Conservation (phyloP, 2,113 vertebrate species). For the Ailurus styani region DNA sequence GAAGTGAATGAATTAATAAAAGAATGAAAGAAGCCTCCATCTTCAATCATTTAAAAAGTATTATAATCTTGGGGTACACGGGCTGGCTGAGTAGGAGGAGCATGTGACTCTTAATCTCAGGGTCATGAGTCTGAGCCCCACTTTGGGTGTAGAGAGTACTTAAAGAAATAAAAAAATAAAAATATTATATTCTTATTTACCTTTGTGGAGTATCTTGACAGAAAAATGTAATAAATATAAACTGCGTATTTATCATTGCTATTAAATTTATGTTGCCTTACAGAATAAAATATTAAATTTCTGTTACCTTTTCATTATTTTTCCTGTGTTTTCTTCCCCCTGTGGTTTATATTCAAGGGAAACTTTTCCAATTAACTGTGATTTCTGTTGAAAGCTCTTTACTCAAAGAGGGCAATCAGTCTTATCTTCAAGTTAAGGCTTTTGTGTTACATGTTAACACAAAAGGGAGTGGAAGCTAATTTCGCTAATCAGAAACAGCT, state of each 20-base stretch:
- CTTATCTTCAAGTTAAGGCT: constrained; percentile 56
- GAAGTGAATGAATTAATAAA: neutral
- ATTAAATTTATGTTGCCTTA: neutral
- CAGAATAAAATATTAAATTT: constrained; percentile 1
- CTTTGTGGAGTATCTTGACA: neutral
- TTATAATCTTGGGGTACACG: neutral
- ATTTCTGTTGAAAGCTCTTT: constrained; percentile 67
- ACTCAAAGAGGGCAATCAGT: constrained; percentile 30
- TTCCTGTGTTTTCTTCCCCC: neutral
- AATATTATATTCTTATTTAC: neutral
- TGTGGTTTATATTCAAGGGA: constrained; percentile 34
- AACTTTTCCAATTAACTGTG: constrained; percentile 44
- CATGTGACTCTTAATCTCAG: neutral
- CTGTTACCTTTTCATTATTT: constrained; percentile 9
- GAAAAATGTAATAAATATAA: constrained; percentile 26
- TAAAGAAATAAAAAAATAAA: neutral
- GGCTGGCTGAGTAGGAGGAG: neutral
- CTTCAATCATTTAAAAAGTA: neutral
- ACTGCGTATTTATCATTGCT: neutral
- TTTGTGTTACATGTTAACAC: constrained; percentile 21
- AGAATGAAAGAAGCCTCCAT: neutral
- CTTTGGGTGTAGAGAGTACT: neutral
- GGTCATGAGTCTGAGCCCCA: neutral
- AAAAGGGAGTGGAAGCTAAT: constrained; percentile 32
- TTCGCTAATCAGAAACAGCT: constrained; percentile 64